Conservation (phyloP, 2,888 invertebrate genomes). For the Drosophila neonasuta region DNA sequence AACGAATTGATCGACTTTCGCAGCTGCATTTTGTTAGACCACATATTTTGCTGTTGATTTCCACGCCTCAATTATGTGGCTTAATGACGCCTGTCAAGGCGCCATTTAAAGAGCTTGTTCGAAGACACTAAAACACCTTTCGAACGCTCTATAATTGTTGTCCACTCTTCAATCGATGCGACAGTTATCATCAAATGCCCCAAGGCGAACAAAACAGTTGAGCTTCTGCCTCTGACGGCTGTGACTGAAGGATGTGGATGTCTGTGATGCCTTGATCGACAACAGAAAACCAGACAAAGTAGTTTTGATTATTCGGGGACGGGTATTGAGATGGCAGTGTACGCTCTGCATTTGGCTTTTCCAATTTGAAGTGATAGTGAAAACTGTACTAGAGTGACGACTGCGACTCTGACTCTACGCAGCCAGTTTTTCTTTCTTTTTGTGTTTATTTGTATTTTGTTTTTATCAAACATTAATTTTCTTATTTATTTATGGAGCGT, state of each 20-base stretch:
- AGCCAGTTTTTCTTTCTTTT: conserved; percentile 52
- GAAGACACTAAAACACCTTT: conserved; percentile 60
- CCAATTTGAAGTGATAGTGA: conserved; percentile 63
- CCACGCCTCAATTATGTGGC: conserved; percentile 20
- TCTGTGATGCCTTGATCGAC: conserved; percentile 11
- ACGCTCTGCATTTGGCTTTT: conserved; percentile 62
- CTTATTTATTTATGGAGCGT: conserved; percentile 67
- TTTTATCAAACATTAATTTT: conserved; percentile 59
- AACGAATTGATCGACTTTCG: conserved; percentile 32
- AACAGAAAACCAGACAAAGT: conserved; percentile 38
- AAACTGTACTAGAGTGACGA: conserved; percentile 60
- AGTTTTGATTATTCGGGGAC: not conserved
- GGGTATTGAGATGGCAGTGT: conserved; percentile 8
- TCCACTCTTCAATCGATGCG: conserved; percentile 31
- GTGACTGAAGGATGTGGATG: conserved; percentile 35
- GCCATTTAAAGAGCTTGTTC: conserved; percentile 39
- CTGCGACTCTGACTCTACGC: not conserved
- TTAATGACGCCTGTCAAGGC: conserved; percentile 37
- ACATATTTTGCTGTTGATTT: not conserved
- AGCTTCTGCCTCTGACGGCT: conserved; percentile 19
- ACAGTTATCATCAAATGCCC: conserved; percentile 48
- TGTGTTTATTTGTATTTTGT: conserved; percentile 6
- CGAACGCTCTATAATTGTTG: conserved; percentile 60
- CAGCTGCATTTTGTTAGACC: conserved; percentile 17
- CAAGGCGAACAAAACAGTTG: not conserved